Conservation (phyloP, 2,888 invertebrate species). For the Rhamnusium bicolor region DNA sequence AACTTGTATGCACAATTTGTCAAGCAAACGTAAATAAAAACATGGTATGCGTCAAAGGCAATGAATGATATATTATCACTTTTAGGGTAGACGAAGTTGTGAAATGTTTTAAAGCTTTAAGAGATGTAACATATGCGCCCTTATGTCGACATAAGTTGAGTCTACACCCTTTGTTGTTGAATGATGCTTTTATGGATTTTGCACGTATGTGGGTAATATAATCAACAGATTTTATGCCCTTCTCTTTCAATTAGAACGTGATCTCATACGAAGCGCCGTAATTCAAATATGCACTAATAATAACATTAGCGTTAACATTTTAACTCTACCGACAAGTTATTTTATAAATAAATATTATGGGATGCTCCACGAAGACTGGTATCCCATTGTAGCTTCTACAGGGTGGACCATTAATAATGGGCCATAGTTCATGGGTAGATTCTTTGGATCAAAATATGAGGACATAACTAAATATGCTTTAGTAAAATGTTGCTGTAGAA, state of each 20-base stretch:
- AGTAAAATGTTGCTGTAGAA: too few relatives aligned
- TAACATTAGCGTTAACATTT: too few relatives aligned
- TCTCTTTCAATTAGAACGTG: background rate
- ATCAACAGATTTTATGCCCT: slow-evolving; percentile 26
- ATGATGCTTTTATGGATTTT: slow-evolving; percentile 43
- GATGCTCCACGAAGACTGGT: too few relatives aligned
- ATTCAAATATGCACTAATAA: background rate
- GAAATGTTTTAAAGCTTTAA: slow-evolving; percentile 52
- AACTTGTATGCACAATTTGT: background rate
- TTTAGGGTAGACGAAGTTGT: slow-evolving; percentile 43
- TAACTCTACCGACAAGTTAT: too few relatives aligned
- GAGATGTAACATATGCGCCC: slow-evolving; percentile 55
- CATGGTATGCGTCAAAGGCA: slow-evolving; percentile 40
- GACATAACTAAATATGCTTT: too few relatives aligned
- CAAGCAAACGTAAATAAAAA: slow-evolving; percentile 13
- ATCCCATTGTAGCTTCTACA: too few relatives aligned
- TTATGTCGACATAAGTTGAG: slow-evolving; percentile 32
- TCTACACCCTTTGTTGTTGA: slow-evolving; percentile 31
- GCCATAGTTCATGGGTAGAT: too few relatives aligned
- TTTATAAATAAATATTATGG: too few relatives aligned
- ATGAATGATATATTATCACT: slow-evolving; percentile 55
- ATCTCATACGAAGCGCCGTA: background rate
- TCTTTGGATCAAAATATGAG: too few relatives aligned
- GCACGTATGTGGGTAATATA: slow-evolving; percentile 31
- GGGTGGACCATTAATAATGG: too few relatives aligned